Evolutionary conservation across 2,797 vertebrate species (phyloP).

Genomic region (Bryconaethiops microstoma): DNA sequence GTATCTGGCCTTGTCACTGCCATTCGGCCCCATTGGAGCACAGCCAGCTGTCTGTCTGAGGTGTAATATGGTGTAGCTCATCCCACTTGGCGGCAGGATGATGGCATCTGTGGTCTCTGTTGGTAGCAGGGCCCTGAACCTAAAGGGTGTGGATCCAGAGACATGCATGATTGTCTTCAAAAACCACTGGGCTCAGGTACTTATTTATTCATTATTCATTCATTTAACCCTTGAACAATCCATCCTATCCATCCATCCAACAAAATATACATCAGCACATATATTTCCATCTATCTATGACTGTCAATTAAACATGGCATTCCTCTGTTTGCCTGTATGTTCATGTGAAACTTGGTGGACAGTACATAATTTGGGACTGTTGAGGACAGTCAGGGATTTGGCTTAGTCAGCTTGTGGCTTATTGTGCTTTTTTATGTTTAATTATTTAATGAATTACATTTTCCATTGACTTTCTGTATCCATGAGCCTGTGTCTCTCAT

Average conservation of each 20-base stretch:
- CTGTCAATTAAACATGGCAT: too few relatives aligned
- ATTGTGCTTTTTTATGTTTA: too few relatives aligned
- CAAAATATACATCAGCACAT: too few relatives aligned
- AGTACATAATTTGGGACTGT: too few relatives aligned
- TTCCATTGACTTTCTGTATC: too few relatives aligned
- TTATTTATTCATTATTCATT: not conserved
- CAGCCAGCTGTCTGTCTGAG: not conserved
- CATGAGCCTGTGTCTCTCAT: too few relatives aligned
- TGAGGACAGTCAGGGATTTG: too few relatives aligned
- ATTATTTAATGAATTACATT: too few relatives aligned
- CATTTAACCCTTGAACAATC: not conserved
- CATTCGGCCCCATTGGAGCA: not conserved
- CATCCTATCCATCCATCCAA: constrained; percentile 7
- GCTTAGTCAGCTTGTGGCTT: too few relatives aligned
- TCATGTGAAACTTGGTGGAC: too few relatives aligned
- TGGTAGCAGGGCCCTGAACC: constrained; percentile 78
- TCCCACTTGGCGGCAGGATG: constrained; percentile 66
- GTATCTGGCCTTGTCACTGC: not conserved
- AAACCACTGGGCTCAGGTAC: constrained; percentile 95
- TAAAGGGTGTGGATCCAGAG: constrained; percentile 92
- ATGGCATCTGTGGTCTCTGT: constrained; percentile 84
- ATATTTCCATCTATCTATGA: too few relatives aligned
- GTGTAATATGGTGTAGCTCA: constrained; percentile 59
- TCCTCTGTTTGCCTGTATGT: too few relatives aligned
- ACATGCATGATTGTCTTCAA: constrained; percentile 97